Evolutionary conservation across 35 echinoderm and acorn worm genomes (phyloP), one percentile per base, ranked within the genome.

Genomic region (Heliocidaris erythrogramma): DNA sequence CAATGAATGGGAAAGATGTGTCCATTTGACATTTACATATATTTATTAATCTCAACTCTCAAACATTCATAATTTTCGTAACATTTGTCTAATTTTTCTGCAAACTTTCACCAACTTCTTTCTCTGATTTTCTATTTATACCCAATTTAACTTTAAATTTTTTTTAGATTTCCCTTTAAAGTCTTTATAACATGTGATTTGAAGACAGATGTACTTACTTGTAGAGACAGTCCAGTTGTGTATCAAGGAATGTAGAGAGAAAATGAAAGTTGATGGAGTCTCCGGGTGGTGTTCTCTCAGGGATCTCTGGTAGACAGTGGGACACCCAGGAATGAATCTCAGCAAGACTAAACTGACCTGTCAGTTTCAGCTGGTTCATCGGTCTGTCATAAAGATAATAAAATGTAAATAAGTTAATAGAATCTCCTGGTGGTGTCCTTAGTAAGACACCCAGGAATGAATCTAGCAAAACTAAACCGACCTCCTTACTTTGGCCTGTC

Each of bases 311-410:
- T 8, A 99, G 96, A 48, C 98, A 99, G 85, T 93, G 97, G 48
- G 86, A 96, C 16, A 99, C 98, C 98, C 98, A 99, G 85, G 98
- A 99, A 93, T 99, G 98, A 71, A 99, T 99, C 94, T 99, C 98
- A 84, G 98, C 98, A 30, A 99, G 47, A 85, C 98, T 99, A 69
- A 99, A 99, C 94, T 97, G 97, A 93, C 98, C 98, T 6, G 94
- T 99, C 60, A 99, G 90, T 86, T 99, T 99, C 47, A 99, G 86
- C 2, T 95, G 94, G 88, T 99, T 99, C 98, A 99, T 99, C 10
- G 94, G 96, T 42, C 98, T 99, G 96, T 84, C 21, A 27, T 18
- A 78, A 78, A 13, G 27, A 78, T 78, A n/a, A 78, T 78, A 78
- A 78, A 78, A 5, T 27, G 27, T 78, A 21, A 78, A 21, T 78